Evolutionary conservation across 2,888 invertebrate genomes (phyloP).

Genomic region (Rugalucina vietnamica): DNA sequence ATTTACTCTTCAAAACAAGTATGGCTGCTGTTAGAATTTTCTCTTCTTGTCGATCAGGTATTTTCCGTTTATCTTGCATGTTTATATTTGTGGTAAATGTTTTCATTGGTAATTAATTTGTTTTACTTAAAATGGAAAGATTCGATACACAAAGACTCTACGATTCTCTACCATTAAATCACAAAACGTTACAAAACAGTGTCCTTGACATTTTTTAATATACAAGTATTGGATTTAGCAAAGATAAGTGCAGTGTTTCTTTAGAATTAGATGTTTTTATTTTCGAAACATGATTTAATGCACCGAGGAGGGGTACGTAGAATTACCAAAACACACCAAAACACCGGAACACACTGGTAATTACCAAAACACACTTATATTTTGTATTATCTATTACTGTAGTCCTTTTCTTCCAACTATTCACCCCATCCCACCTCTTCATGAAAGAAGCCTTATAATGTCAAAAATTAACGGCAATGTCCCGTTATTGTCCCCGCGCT

Average conservation of each 20-base stretch:
- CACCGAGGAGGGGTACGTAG: background rate
- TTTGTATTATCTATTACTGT: background rate
- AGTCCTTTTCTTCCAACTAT: background rate
- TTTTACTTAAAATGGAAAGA: background rate
- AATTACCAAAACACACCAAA: background rate
- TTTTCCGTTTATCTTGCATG: background rate
- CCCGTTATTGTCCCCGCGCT: too few relatives aligned
- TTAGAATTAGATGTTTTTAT: background rate
- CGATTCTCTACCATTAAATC: background rate
- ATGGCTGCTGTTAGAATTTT: constrained; percentile 70
- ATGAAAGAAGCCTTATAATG: too few relatives aligned
- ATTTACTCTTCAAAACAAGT: constrained; percentile 43
- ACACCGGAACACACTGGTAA: background rate
- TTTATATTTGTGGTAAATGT: background rate
- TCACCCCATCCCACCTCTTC: background rate
- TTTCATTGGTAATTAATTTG: background rate
- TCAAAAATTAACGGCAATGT: too few relatives aligned
- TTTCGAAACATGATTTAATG: background rate
- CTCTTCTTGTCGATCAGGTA: constrained; percentile 62
- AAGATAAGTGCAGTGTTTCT: background rate
- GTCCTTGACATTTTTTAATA: background rate
- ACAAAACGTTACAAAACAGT: background rate
- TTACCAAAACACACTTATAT: too few relatives aligned
- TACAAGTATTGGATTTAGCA: background rate
- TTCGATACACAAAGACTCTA: background rate